Evolutionary conservation across 2,888 invertebrate species (phyloP), one percentile per base, ranked within the genome.

Genomic region (Sussaba pulchella): DNA sequence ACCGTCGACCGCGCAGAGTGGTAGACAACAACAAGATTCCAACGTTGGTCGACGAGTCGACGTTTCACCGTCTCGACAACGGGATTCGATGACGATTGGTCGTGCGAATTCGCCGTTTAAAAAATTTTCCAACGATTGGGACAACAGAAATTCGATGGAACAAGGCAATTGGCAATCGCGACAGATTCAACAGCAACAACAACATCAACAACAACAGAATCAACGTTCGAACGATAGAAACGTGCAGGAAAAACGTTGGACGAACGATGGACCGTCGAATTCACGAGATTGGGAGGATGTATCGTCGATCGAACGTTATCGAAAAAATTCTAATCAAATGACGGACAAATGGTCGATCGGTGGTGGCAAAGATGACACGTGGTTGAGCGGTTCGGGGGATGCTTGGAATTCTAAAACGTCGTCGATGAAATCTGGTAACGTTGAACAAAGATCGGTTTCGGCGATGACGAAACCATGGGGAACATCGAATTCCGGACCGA

Each of bases 91-190:
- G 3, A 57, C 87, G 39, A 14, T 64, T 1, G 80, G 61, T 39
- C 76, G 83, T 3, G 69, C 80, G 12, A 70, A 83, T 9, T 84
- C 86, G 6, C 83, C 87, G 0, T 75, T 84, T 4, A 83, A 85
- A 24, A 84, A 84, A 47, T 88, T 85, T 52, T 83, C 79, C 5
- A 91, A 91, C 71, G 91, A 92, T 0, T 92, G 92, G 92, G 91
- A 92, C 45, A 90, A 86, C 41, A 86, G 91, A 78, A 88, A 90
- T 24, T 85, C 89, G 1, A 72, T 89, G 0, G 88, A 89, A 39
- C 86, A 87, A 63, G 84, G 78, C 31, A 86, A 84, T 59, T 87
- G 87, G 84, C 63, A 78, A 66, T 47, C 73, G 59, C 69, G 66
- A n/a, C 50, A 61, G 17, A 21, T 69, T 12, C 70, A 78, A 39